These are phyloP conservation scores for Zonitis immaculata DNA, from an alignment of 2,888 invertebrate genomes.

Conservation along the genomic window DNA sequence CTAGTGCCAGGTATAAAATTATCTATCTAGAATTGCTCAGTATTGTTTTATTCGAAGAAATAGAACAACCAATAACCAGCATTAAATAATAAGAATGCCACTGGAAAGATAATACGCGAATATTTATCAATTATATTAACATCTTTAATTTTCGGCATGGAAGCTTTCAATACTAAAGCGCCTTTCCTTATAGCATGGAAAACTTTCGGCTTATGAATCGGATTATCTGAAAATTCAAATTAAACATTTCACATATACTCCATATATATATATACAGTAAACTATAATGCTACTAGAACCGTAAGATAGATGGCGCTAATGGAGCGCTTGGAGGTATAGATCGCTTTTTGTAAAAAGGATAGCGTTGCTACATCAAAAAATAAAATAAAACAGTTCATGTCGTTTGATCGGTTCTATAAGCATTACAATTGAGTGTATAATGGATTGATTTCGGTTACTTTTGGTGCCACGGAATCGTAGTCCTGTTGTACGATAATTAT, in stretches of 20 bases:
- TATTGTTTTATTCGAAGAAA: conserved; percentile 58
- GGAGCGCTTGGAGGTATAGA: no score
- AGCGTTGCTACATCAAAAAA: no score
- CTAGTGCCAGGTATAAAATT: neutral
- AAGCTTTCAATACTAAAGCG: conserved; percentile 80
- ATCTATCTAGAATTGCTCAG: neutral
- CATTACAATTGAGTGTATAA: no score
- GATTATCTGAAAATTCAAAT: conserved; percentile 52
- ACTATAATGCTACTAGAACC: no score
- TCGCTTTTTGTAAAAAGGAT: no score
- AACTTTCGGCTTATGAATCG: conserved; percentile 63
- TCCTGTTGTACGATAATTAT: conserved; percentile 56
- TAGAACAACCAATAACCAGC: conserved; percentile 95
- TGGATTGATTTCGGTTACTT: no score
- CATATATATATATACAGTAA: no score
- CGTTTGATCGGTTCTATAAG: no score
- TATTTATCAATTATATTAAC: conserved; percentile 98
- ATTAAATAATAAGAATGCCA: conserved; percentile 93
- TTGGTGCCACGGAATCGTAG: conserved; percentile 54
- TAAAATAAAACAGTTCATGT: no score
- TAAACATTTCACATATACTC: no score
- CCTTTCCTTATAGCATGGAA: conserved; percentile 78
- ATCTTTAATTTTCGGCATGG: conserved; percentile 93
- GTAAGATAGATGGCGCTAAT: no score
- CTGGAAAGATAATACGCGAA: conserved; percentile 91